A percentile compares a stretch with the other conserved stretches of the same genome.
Conservation (phyloP, 2,113 vertebrate species). For the Neolamprologus sp. region DNA sequence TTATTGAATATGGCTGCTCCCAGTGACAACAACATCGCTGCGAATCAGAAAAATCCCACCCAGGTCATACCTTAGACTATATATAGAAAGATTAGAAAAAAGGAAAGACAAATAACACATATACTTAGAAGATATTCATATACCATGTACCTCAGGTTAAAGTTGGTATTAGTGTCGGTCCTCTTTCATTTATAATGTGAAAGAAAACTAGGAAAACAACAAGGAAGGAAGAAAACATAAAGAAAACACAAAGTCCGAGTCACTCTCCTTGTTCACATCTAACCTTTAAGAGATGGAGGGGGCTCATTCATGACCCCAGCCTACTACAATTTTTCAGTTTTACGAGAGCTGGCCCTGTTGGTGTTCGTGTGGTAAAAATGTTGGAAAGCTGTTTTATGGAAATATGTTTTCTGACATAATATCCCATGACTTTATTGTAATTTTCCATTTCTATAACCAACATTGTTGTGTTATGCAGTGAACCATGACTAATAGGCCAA, state of each 20-base stretch:
- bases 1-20: not conserved
- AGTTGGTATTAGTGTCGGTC: fast-evolving
- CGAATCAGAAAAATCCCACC: not conserved
- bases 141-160: not conserved
- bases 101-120: not conserved
- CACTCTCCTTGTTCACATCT: not conserved
- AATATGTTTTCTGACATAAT: not conserved
- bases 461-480: not conserved
- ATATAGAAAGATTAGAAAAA: not conserved
- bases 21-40: not conserved
- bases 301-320: not conserved
- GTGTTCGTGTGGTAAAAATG: not conserved
- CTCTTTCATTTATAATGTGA: not conserved
- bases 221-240: not conserved
- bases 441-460: not conserved
- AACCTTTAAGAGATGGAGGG: not conserved
- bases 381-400: not conserved
- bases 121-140: not conserved
- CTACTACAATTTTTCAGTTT: not conserved
- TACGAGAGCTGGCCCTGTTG: not conserved
- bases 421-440: not conserved
- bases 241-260: fast-evolving
- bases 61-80: not conserved
- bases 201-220: not conserved
- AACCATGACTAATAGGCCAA: not conserved